Evolutionary conservation across 30 jellyfish, hydroid and myxozoan genomes (phyloP).

Genomic region (Catostylus mosaicus): DNA sequence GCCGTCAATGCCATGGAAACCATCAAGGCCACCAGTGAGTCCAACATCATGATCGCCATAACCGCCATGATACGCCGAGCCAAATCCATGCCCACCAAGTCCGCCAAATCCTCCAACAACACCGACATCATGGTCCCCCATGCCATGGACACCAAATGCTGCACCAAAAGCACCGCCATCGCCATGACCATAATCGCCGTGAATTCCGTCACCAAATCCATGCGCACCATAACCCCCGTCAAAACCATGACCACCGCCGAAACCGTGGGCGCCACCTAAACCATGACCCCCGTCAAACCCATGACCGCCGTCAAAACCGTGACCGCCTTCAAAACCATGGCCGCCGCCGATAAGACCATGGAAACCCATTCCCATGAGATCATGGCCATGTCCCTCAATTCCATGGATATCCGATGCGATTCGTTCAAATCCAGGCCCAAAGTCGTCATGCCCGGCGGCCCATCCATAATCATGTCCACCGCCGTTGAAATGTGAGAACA

Average conservation of each 20-base stretch:
- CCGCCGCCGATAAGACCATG: conserved; percentile 50
- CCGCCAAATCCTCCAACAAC: conserved; percentile 9
- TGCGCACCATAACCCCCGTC: conserved; percentile 30
- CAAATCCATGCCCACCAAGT: conserved; percentile 33
- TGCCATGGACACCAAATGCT: conserved; percentile 29
- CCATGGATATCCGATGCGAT: conserved; percentile 39
- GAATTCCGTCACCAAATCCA: conserved; percentile 34
- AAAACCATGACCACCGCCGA: conserved; percentile 32
- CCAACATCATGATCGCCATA: conserved; percentile 49
- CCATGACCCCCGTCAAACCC: conserved; percentile 44
- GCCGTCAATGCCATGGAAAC: conserved; percentile 33
- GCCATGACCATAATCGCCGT: conserved; percentile 17
- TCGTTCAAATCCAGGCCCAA: conserved; percentile 59
- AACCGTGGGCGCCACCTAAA: conserved; percentile 19
- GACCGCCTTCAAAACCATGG: conserved; percentile 45
- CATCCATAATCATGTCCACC: conserved; percentile 53
- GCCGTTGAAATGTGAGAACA: conserved; percentile 44
- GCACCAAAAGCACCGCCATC: conserved; percentile 41
- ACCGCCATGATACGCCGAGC: conserved; percentile 29
- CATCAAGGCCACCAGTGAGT: conserved; percentile 30
- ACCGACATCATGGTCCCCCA: conserved; percentile 46
- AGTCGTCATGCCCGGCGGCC: conserved; percentile 40
- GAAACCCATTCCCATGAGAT: conserved; percentile 43
- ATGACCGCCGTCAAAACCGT: conserved; percentile 38
- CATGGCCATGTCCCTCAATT: conserved; percentile 55